Evolutionary conservation across 2,797 vertebrate genomes (phyloP), one percentile per base, ranked within the genome.

Genomic region (Clarias laeviceps): DNA sequence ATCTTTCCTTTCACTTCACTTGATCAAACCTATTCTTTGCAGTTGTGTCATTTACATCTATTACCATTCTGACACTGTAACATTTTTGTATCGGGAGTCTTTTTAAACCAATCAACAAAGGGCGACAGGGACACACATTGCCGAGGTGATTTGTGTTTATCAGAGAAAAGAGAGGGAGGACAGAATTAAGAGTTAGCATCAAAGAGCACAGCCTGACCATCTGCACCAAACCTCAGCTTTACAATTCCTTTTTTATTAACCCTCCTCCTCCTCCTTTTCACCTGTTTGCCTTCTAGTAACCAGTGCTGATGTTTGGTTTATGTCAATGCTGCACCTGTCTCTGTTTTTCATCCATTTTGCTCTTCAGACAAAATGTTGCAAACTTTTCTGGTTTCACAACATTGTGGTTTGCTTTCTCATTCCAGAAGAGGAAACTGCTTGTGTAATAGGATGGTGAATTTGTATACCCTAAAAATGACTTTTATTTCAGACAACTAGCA

Each of bases 61-160:
- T 34, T 37, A 32, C 50, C 29, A 20, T 29, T 20, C 40, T 32
- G 50, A 32, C 27, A 5, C n/a, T n/a, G 34, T 7, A 15, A 7
- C 64, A 45, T n/a, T 29, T 50, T 65, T 80, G 37, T 64, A 45
- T 29, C 78, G 27, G 65, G 80, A 56, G 29, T 15, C 57, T 27
- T n/a, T 56, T 68, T 80, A 69, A n/a, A 54, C 56, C 22, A 54
- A 54, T 56, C 2, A 22, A 82, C 77, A 85, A 85, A 87, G 70
- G 57, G 56, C 9, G 80, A 83, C 69, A 45, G 37, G 8, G 82
- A 20, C 37, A 62, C 32, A 73, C 73, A 57, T 57, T 20, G 22
- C 64, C 61, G 77, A 86, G 76, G 73, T 93, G 91, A 93, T 93
- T 94, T 94, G 93, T 92, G 91, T 90, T 86, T 59, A 85, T 62